Evolutionary conservation across 2,113 vertebrate species (phyloP), one percentile per base, ranked within the genome.

Genomic region (Polyodon spathula): DNA sequence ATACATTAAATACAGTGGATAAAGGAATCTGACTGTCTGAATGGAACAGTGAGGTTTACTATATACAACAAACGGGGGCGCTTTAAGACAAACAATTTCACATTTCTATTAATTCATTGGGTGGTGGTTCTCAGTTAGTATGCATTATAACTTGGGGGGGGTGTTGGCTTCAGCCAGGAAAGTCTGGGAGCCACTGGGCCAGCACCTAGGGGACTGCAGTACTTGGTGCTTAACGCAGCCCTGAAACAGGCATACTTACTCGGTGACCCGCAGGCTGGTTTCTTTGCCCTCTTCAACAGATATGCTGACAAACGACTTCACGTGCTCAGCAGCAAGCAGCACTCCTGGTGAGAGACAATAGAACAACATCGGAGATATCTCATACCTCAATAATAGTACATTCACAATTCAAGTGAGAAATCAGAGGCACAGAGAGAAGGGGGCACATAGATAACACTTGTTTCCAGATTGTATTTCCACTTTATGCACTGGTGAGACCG

Each of bases 281-380:
- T 95, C 92, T 72, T 90, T 93, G 70, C 95, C 95, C 81, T 95
- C 90, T 71, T 92, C 84, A 73, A 98, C 83, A 7, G 86, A 88
- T 66, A 99, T 77, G 64, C 79, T 75, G 68, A 97, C 75, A n/a
- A 76, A 78, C 65, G 76, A 77, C 74, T 95, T 97, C 71, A 97
- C 84, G 1, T 93, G 91, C 69, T 98, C 93, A 48, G 91, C 86
- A 0, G 90, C 84, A 80, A 98, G 76, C 63, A 97, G 79, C 6
- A 86, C 91, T 65, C 90, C 96, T 99, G 73, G 11, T 82, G 68
- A 57, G 59, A 65, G 62, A 56, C 15, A 65, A 12, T 64, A 8
- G 10, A 65, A 40, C 60, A 8, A 16, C 14, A 40, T 37, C 10
- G 16, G 14, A 42, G 17, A 43, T 44, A 7, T 12, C 37, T 57